Base-by-base conservation (phyloP, 2,113 vertebrate species). In the Paedocypris sp. region DNA sequence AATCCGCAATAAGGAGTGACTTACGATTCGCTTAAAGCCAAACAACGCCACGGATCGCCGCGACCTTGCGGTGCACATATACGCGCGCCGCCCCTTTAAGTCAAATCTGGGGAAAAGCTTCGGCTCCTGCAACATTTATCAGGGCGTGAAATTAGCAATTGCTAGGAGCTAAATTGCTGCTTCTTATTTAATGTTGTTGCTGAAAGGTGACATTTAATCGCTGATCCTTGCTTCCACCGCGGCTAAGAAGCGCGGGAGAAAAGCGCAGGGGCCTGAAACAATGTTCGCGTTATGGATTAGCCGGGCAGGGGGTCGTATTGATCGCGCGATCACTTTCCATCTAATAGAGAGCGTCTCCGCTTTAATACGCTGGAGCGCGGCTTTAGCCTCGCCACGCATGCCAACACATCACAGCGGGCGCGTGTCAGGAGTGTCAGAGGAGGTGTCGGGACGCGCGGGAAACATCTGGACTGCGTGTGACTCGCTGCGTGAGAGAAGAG, bases 91-190 rank as follows among this genome's bases (percentile, higher is more conserved):
- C 28, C 64, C 58, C 76, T 76, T 74, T 78, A 71, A 78, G 69
- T 72, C 69, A 73, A 70, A 76, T 61, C 72, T 58, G 29, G 64
- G 48, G 50, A 66, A 72, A 74, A 73, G 72, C 69, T 71, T 72
- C 73, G 62, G 69, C 72, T 78, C 50, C 69, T 74, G 74, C 74
- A 75, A 75, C 74, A 78, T 74, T 76, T 78, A 78, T 78, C 76
- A 78, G 70, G 76, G 76, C 74, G 76, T 78, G 76, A 78, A 78
- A 78, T 78, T 78, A 78, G 76, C 76, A 76, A 76, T 78, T 73
- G 74, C 74, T 76, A 75, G 76, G 66, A 76, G 70, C 64, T 72
- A 76, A 76, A 78, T 76, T 78, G 76, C 76, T 76, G 72, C 74
- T 63, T 75, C 76, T 76, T 78, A 78, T 78, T 78, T 76, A 78